Base-by-base conservation (phyloP, 2,888 invertebrate species). In the Agrilus mali region DNA sequence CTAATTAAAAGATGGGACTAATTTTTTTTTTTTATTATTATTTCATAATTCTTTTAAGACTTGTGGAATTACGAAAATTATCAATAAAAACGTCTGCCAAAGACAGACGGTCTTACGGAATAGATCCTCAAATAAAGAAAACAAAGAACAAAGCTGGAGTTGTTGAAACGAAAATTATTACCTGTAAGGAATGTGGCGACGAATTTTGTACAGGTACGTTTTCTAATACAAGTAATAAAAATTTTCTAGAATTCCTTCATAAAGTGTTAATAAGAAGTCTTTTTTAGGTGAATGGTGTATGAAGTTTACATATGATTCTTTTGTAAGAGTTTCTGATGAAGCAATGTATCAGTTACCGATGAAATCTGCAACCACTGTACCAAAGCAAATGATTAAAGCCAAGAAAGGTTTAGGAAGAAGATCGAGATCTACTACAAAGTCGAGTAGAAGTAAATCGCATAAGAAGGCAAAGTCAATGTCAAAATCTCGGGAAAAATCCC, bases 101-200 rank as follows among this genome's bases (percentile, higher is more conserved):
- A 45, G 87, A 88, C 54, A 80, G 81, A 57, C 72, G 82, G 43
- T 79, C 77, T 48, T 72, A 74, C 36, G 72, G 74, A 7, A 68
- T 77, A 46, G 82, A 80, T 60, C 77, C 77, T 31, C 78, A 80
- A 64, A 68, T 82, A 27, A 75, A 80, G 56, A 83, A 82, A 59
- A 78, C 75, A n/a, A 89, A 89, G 66, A 88, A 85, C 59, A 82
- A 85, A 49, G 79, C 86, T 0, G 87, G 88, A 12, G 81, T 87
- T 45, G 75, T 86, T 22, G 87, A 88, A 63, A 83, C 81, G 16
- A 74, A 83, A 52, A 75, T 82, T 31, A 71, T 82, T 42, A 77
- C 81, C 41, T 90, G 90, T 61, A 63, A 70, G 1, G 86, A 88
- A 59, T 90, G 90, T 55, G 83, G 83, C 6, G 88, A 88, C 63